A percentile compares a stretch with the other conserved stretches of the same genome.
Evolutionary conservation across 2,888 invertebrate genomes (phyloP).

Genomic region (Camponotus fellah): DNA sequence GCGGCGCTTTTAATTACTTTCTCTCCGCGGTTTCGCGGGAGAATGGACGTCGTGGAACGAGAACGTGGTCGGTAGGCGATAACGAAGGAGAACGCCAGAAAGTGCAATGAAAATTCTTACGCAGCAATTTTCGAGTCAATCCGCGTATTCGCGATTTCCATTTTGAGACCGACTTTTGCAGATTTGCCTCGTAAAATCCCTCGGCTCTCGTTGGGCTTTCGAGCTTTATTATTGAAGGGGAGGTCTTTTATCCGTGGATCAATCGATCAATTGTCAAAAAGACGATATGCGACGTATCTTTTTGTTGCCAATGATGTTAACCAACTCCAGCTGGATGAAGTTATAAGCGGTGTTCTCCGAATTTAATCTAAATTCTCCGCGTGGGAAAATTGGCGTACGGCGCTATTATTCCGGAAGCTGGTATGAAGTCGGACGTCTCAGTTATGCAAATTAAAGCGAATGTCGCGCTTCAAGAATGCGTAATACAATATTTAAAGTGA

Average conservation of each 20-base stretch:
- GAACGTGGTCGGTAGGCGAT: background rate
- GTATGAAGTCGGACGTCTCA: conserved; percentile 36
- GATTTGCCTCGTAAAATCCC: conserved; percentile 14
- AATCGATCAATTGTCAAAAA: conserved; percentile 7
- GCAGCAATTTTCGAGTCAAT: conserved; percentile 13
- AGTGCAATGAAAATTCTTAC: conserved; percentile 51
- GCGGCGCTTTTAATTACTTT: conserved; percentile 53
- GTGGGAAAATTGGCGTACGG: background rate
- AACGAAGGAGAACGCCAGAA: background rate
- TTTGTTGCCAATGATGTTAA: background rate
- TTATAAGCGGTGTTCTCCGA: conserved; percentile 28
- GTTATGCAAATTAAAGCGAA: conserved; percentile 50
- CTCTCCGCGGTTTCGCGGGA: conserved; percentile 28
- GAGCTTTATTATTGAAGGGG: conserved; percentile 35
- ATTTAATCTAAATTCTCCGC: conserved; percentile 48
- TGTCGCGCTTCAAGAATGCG: conserved; percentile 28
- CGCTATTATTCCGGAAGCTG: conserved; percentile 28
- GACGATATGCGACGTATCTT: background rate
- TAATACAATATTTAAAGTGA: conserved; percentile 32
- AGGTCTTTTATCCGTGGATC: conserved; percentile 14
- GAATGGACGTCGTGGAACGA: background rate
- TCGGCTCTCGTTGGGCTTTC: conserved; percentile 15
- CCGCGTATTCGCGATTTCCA: conserved; percentile 33
- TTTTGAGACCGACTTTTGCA: conserved; percentile 20
- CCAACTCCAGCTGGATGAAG: background rate